Conservation (phyloP, 1,140 invertebrate genomes). For the Galleria mellonella region DNA sequence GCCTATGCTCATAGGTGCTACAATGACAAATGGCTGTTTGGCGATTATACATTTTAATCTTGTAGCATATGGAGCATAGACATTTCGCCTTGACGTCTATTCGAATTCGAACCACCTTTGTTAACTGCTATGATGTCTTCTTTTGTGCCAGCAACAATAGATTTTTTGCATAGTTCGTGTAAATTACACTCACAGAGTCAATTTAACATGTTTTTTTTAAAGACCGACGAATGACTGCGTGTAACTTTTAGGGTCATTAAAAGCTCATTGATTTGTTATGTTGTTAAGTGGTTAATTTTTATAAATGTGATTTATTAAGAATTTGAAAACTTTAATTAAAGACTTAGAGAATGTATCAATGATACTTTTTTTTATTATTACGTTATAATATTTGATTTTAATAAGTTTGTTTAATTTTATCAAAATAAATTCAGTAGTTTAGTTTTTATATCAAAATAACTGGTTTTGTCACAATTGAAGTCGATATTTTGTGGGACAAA, state of each 20-base stretch:
- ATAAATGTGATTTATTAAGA: background rate
- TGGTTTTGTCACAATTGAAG: too few species aligned
- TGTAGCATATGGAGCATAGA: conserved; percentile 64
- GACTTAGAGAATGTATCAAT: background rate
- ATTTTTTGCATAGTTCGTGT: conserved; percentile 58
- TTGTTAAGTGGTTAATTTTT: conserved; percentile 52
- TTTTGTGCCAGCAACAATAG: conserved; percentile 64
- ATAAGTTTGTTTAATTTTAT: too few species aligned
- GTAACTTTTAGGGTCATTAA: conserved; percentile 46
- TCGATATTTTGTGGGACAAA: too few species aligned
- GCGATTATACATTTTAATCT: conserved; percentile 58
- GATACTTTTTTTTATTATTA: too few species aligned
- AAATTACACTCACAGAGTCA: conserved; percentile 47
- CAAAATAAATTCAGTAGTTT: too few species aligned
- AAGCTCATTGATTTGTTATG: conserved; percentile 49
- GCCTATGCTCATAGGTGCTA: conserved; percentile 19
- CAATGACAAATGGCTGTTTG: conserved; percentile 63
- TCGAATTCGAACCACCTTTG: conserved; percentile 52
- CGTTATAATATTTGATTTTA: too few species aligned
- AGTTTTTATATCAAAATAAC: too few species aligned
- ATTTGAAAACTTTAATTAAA: background rate
- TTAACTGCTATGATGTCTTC: conserved; percentile 62
- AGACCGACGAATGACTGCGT: conserved; percentile 39
- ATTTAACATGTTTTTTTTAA: conserved; percentile 32
- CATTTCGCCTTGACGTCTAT: conserved; percentile 41